Percentiles rank a stretch among this genome's conserved stretches.
Conservation (phyloP, 2,113 vertebrate species). For the Pterocles gutturalis region DNA sequence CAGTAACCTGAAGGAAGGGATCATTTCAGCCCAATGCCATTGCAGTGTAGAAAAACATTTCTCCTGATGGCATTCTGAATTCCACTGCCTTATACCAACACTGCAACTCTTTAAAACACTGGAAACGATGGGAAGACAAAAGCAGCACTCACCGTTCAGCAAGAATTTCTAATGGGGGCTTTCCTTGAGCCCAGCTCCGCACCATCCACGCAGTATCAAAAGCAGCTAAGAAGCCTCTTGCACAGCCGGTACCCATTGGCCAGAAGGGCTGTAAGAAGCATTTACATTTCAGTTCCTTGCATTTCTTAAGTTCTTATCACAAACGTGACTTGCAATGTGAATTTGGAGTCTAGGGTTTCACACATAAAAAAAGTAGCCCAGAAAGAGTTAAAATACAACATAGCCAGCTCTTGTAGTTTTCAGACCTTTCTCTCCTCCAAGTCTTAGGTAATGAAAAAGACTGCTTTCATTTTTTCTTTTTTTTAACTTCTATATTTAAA, state of each 20-base stretch:
- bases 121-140: neutral
- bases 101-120: neutral
- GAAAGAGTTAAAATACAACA: neutral
- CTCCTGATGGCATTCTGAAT: neutral
- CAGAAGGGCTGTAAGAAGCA: constrained; percentile 90
- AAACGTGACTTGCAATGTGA: neutral
- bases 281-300: neutral
- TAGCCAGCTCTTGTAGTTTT: neutral
- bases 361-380: neutral
- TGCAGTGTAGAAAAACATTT: neutral
- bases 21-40: neutral
- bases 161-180: constrained; percentile 86
- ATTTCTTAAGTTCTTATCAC: neutral
- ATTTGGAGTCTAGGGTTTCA: neutral
- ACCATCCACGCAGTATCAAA: constrained; percentile 98
- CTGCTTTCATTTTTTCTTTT: neutral
- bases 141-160: constrained; percentile 87
- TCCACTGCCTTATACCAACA: neutral
- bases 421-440: neutral
- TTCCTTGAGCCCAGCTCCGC: constrained; percentile 91
- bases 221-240: constrained; percentile 94
- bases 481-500: neutral
- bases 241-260: constrained; percentile 99
- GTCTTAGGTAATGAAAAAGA: neutral
- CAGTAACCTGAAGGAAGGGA: neutral